phyloP scores from a whole-genome alignment of 1,140 invertebrate species.

The Ostrea denselamellosa region DNA sequence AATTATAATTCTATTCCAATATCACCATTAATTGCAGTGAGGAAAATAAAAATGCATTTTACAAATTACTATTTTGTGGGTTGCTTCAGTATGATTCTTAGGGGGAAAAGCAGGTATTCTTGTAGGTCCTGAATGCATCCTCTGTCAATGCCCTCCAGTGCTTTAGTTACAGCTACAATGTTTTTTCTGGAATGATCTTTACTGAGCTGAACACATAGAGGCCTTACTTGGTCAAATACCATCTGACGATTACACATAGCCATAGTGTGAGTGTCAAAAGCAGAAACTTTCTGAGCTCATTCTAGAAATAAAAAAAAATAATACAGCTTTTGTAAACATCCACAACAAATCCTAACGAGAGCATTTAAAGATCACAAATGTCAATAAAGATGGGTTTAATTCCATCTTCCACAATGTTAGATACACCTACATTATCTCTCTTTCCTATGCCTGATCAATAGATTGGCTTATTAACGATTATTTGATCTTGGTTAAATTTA shows the following conservation, averaged over 20 bases:
- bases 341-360: background rate
- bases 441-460: too few species aligned
- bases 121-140: conserved; percentile 65
- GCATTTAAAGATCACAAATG: too few species aligned
- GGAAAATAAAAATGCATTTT: background rate
- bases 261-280: background rate
- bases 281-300: background rate
- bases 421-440: too few species aligned
- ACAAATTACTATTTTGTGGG: conserved; percentile 59
- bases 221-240: conserved; percentile 54
- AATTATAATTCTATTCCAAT: too few species aligned
- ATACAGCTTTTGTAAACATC: background rate
- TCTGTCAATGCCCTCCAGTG: conserved; percentile 52
- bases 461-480: too few species aligned
- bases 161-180: conserved; percentile 54
- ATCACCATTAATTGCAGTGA: too few species aligned
- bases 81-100: conserved; percentile 64
- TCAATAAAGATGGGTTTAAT: too few species aligned
- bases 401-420: too few species aligned
- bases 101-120: conserved; percentile 67
- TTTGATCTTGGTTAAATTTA: too few species aligned
- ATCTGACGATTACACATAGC: conserved; percentile 33
- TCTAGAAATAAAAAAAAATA: background rate
- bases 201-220: conserved; percentile 64
- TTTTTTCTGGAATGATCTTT: conserved; percentile 61